Conservation (phyloP, 2,797 vertebrate genomes). For the Corythornis leucogaster region DNA sequence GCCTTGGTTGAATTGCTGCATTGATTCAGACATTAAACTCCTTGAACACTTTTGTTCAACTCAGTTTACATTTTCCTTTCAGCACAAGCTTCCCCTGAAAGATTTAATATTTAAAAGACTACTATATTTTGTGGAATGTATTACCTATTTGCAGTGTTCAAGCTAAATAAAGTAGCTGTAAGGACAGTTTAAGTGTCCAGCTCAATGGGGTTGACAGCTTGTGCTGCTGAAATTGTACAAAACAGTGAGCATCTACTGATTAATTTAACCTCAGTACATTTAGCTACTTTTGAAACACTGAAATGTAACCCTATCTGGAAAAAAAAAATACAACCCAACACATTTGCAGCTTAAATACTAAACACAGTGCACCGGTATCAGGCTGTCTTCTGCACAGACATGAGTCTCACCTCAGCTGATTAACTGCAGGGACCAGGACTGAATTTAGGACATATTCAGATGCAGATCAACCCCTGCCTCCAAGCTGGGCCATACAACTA, state of each 20-base stretch:
- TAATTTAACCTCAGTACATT: background rate
- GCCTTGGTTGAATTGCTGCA: background rate
- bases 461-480: background rate
- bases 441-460: background rate
- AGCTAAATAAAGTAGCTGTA: background rate
- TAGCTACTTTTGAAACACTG: background rate
- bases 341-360: background rate
- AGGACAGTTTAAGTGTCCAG: background rate
- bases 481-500: background rate
- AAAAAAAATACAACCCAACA: background rate
- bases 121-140: background rate
- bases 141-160: background rate
- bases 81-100: constrained; percentile 16
- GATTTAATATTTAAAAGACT: constrained; percentile 25
- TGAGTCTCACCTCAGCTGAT: background rate
- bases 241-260: background rate
- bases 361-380: background rate
- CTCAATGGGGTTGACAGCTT: background rate
- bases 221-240: background rate
- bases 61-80: constrained; percentile 9
- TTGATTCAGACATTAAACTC: background rate
- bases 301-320: background rate
- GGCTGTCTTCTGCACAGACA: background rate
- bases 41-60: background rate
- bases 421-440: background rate